phyloP scores from a whole-genome alignment of 1,140 invertebrate species.

The Camponotus vicinus region DNA sequence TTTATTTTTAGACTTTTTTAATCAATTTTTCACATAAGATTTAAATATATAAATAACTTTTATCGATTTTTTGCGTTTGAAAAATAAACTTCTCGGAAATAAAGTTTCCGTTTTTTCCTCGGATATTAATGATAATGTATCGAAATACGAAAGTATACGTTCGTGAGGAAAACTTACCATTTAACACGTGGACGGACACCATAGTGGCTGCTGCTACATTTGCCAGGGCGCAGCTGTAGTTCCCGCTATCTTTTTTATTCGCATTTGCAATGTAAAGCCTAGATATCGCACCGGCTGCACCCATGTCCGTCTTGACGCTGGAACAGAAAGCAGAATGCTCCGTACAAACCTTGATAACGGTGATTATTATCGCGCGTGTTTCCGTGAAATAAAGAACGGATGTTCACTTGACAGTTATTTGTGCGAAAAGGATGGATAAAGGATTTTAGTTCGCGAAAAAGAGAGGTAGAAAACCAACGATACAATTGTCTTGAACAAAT shows the following conservation, averaged over 20 bases:
- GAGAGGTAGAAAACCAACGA: background rate
- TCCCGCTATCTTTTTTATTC: conserved; percentile 93
- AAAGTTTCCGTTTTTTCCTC: background rate
- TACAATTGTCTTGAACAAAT: background rate
- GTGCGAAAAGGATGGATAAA: background rate
- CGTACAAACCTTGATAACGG: conserved; percentile 16
- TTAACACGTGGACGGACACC: conserved; percentile 93
- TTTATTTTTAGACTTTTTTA: background rate
- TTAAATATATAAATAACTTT: background rate
- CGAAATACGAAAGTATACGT: background rate
- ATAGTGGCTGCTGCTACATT: conserved; percentile 92
- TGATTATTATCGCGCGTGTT: conserved; percentile 3
- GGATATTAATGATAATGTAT: background rate
- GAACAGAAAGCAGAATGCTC: conserved; percentile 76
- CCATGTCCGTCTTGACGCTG: conserved; percentile 94
- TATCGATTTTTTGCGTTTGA: background rate
- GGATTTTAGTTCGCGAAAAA: background rate
- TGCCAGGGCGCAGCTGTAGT: conserved; percentile 93
- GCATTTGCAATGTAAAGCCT: conserved; percentile 94
- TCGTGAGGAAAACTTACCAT: conserved; percentile 88
- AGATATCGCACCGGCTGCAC: conserved; percentile 91
- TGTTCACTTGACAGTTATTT: background rate
- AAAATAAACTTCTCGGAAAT: background rate
- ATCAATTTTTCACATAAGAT: background rate
- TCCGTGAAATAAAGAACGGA: background rate